phyloP scores from a whole-genome alignment of 2,797 vertebrate genomes.

The Microcaecilia unicolor region DNA sequence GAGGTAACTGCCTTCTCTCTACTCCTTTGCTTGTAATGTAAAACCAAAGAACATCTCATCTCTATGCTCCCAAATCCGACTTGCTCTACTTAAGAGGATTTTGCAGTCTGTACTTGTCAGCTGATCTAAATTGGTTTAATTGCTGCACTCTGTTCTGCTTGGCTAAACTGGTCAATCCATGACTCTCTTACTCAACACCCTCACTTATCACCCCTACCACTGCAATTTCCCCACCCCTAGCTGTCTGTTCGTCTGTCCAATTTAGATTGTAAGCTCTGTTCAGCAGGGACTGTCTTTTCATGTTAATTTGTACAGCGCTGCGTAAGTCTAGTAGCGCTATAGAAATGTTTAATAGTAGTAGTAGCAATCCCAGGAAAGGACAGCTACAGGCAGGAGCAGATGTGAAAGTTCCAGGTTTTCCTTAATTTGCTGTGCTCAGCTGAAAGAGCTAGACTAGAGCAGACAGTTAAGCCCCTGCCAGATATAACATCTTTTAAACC shows the following conservation, averaged over 20 bases:
- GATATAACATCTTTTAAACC: constrained; percentile 17
- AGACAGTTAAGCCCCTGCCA: constrained; percentile 3
- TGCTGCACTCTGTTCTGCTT: too few species aligned
- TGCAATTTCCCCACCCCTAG: too few species aligned
- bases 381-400: constrained; percentile 31
- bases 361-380: constrained; percentile 82
- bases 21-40: constrained; percentile 28
- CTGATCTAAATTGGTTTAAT: constrained; percentile 32
- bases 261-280: too few species aligned
- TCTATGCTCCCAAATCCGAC: constrained; percentile 21
- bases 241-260: too few species aligned
- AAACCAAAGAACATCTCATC: constrained; percentile 31
- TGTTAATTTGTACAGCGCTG: too few species aligned
- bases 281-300: too few species aligned
- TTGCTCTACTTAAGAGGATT: constrained; percentile 55
- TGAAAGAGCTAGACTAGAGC: background rate
- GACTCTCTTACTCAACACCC: too few species aligned
- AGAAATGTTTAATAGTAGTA: too few species aligned
- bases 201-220: too few species aligned
- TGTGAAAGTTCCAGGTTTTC: constrained; percentile 9
- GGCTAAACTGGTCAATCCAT: too few species aligned
- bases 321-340: too few species aligned
- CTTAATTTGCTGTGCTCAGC: constrained; percentile 43
- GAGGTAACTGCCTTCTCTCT: constrained; percentile 12
- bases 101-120: constrained; percentile 48